Evolutionary conservation across 2,113 vertebrate genomes (phyloP).

Genomic region (Puma concolor): DNA sequence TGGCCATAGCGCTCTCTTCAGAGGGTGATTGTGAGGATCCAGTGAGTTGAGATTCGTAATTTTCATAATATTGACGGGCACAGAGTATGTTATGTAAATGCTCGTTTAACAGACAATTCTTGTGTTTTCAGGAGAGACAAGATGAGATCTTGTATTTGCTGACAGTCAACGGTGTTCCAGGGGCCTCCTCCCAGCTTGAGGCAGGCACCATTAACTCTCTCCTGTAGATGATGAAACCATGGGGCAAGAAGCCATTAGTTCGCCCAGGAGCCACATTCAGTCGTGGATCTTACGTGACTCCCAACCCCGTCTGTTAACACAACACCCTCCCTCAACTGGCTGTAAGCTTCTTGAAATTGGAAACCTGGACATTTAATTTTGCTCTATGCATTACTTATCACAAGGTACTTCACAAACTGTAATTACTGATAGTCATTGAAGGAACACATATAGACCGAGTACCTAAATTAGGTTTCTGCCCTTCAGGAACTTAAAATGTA

Average conservation of each 20-base stretch:
- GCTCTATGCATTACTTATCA: not conserved
- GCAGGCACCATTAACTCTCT: not conserved
- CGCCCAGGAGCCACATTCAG: not conserved
- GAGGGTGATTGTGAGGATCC: not conserved
- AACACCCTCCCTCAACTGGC: not conserved
- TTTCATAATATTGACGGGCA: not conserved
- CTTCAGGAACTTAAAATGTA: not conserved
- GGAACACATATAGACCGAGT: not conserved
- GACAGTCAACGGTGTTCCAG: not conserved
- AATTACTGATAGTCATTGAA: not conserved
- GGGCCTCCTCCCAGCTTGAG: not conserved
- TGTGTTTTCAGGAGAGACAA: not conserved
- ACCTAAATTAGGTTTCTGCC: not conserved
- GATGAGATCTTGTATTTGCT: not conserved
- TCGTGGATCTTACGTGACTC: rapidly evolving
- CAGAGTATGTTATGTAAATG: not conserved
- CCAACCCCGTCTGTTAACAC: not conserved
- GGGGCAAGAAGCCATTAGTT: not conserved
- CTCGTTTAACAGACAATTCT: not conserved
- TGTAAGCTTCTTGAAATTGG: not conserved
- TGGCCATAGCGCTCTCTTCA: not conserved
- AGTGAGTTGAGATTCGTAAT: not conserved
- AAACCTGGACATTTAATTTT: not conserved
- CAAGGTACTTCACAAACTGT: not conserved
- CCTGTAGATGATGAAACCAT: not conserved